Conservation (phyloP, 1,140 invertebrate species). For the Atta cephalotes region DNA sequence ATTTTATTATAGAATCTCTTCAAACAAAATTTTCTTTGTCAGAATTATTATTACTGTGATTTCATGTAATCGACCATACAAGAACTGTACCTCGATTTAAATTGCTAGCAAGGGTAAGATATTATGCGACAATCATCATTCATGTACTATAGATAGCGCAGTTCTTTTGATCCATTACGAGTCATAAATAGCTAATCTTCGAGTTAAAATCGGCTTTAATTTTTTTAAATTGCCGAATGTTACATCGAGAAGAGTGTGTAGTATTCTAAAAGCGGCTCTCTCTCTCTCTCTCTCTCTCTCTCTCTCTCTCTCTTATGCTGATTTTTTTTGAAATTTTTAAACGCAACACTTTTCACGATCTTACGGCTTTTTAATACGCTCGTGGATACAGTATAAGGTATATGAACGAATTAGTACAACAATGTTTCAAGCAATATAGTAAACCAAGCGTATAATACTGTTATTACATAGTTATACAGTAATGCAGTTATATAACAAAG, state of each 20-base stretch:
- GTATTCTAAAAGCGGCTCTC: neutral
- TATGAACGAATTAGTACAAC: neutral
- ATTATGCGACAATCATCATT: conserved; percentile 4
- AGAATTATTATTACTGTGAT: conserved; percentile 8
- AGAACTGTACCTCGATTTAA: neutral
- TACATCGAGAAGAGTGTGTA: neutral
- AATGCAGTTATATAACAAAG: neutral
- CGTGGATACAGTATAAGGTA: neutral
- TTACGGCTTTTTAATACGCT: neutral
- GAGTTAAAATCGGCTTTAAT: conserved; percentile 16
- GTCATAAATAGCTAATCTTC: conserved; percentile 26
- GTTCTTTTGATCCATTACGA: neutral
- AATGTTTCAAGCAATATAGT: neutral
- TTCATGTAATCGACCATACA: neutral
- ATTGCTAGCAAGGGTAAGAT: conserved; percentile 22
- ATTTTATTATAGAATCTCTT: neutral
- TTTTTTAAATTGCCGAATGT: neutral
- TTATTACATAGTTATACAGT: neutral
- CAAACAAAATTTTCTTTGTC: neutral
- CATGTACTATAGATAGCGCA: conserved; percentile 13
- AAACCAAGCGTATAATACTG: neutral
- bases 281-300: too few relatives aligned
- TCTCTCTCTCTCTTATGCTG: neutral
- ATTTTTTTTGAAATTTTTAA: neutral
- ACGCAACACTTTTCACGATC: neutral